Conservation (phyloP, 2,797 vertebrate genomes). For the Pipistrellus kuhlii region DNA sequence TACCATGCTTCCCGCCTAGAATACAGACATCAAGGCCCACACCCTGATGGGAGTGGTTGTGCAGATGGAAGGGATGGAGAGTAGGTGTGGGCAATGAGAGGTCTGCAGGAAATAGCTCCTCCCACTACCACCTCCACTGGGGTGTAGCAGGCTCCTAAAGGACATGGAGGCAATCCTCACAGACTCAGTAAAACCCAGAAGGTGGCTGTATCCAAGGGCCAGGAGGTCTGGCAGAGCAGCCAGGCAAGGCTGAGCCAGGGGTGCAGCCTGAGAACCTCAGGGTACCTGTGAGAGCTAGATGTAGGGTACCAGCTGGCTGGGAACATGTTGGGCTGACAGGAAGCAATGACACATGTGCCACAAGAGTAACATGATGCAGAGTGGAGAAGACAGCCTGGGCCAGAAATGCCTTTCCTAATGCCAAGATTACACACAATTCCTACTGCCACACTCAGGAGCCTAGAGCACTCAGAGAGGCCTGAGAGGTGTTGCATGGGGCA, state of each 20-base stretch:
- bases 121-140: background rate
- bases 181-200: background rate
- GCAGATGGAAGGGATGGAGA: background rate
- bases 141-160: background rate
- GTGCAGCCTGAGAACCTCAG: background rate
- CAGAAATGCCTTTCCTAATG: background rate
- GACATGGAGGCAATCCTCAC: background rate
- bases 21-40: background rate
- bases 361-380: background rate
- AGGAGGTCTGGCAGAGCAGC: background rate
- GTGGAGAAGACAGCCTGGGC: background rate
- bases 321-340: background rate
- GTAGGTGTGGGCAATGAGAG: background rate
- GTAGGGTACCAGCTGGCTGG: background rate
- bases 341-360: background rate
- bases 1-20: background rate
- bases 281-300: background rate
- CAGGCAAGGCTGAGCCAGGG: background rate
- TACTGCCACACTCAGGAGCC: background rate
- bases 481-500: background rate
- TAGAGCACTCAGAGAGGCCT: background rate
- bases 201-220: background rate
- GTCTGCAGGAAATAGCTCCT: background rate
- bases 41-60: rapidly evolving
- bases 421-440: background rate